Percentiles rank a stretch among this genome's conserved stretches.
phyloP scores from a whole-genome alignment of 2,113 vertebrate species.

The Martes martes region DNA sequence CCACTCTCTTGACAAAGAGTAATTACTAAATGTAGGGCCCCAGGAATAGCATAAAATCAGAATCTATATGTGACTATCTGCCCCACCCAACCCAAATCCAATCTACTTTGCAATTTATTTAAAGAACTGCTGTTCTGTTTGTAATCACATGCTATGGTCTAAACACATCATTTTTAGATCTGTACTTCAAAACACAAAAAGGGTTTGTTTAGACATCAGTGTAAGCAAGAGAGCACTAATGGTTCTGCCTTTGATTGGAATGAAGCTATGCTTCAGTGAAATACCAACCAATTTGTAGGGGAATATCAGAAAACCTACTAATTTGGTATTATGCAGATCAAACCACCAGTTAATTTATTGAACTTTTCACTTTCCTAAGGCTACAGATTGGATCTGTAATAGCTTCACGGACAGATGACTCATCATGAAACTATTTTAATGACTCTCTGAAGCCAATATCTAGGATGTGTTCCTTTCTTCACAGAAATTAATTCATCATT shows the following conservation, averaged over 20 bases:
- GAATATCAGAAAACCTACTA: neutral
- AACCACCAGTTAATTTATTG: neutral
- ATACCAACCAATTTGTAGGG: neutral
- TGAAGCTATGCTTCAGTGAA: neutral
- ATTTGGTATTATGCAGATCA: neutral
- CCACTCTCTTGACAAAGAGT: neutral
- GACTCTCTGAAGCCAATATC: neutral
- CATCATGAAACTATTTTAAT: conserved; percentile 25
- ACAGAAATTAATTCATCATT: neutral
- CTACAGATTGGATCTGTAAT: neutral
- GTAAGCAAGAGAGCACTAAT: neutral
- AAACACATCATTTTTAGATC: neutral
- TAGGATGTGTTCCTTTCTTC: neutral
- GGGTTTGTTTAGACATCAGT: neutral
- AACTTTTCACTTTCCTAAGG: neutral
- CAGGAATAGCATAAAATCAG: neutral
- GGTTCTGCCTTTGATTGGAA: neutral
- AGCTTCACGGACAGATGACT: neutral
- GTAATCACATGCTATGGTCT: neutral
- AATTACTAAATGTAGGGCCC: neutral
- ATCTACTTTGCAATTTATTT: neutral
- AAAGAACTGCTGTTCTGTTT: neutral
- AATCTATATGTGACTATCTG: neutral
- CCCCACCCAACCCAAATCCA: neutral
- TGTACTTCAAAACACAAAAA: neutral